Percentiles rank a stretch among this genome's conserved stretches.
phyloP scores from a whole-genome alignment of 64 coral and sea anemone species.

The Actinia equina region DNA sequence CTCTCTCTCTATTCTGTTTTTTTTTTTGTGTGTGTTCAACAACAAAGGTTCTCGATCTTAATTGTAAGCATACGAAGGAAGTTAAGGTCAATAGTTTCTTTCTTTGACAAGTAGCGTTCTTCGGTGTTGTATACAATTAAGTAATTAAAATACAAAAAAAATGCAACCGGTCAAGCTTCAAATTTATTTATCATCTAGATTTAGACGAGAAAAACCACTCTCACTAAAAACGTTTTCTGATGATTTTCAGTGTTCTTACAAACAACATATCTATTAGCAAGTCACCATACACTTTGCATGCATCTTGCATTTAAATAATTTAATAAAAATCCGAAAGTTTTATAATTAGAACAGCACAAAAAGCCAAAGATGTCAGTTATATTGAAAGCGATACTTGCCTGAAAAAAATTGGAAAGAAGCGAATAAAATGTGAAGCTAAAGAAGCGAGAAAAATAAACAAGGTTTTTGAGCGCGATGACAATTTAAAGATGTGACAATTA shows the following conservation, averaged over 20 bases:
- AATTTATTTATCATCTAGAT: not conserved
- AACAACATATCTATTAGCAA: not conserved
- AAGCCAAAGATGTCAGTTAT: not conserved
- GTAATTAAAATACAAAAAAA: not conserved
- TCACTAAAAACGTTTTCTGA: not conserved
- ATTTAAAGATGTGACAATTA: not conserved
- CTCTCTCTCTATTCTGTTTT: too few relatives aligned
- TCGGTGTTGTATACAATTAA: not conserved
- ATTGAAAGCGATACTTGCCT: not conserved
- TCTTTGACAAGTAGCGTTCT: not conserved
- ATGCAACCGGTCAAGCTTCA: not conserved
- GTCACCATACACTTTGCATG: not conserved
- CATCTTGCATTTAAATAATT: not conserved
- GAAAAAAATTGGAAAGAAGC: not conserved
- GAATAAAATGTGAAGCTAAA: not conserved
- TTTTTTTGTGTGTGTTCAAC: too few relatives aligned
- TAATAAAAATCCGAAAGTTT: not conserved
- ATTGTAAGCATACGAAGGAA: not conserved
- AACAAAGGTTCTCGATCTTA: too few relatives aligned
- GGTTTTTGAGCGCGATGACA: not conserved
- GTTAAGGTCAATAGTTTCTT: not conserved
- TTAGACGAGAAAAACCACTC: not conserved
- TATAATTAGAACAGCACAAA: not conserved
- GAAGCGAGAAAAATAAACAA: not conserved
- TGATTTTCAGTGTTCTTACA: not conserved